phyloP scores from a whole-genome alignment of 1,140 invertebrate species.

The Nasonia longicornis region DNA sequence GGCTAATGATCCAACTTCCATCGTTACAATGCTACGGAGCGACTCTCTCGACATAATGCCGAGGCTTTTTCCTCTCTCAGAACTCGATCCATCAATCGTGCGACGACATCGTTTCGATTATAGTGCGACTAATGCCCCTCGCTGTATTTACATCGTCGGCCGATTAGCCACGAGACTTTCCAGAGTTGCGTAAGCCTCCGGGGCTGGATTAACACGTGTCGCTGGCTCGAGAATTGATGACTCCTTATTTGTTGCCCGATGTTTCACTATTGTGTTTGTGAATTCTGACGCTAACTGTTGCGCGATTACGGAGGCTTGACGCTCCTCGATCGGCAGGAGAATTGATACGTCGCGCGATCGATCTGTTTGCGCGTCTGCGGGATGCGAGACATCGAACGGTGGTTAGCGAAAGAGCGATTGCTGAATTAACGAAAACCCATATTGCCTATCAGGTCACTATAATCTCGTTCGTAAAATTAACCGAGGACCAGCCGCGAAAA shows the following conservation, averaged over 20 bases:
- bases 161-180: background rate
- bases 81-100: constrained; percentile 24
- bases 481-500: background rate
- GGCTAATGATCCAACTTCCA: constrained; percentile 8
- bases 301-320: background rate
- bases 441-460: too few relatives aligned
- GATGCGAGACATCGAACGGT: too few relatives aligned
- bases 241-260: background rate
- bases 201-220: constrained; percentile 10
- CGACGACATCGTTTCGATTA: constrained; percentile 17
- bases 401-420: too few relatives aligned
- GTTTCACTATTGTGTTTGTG: background rate
- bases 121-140: constrained; percentile 12
- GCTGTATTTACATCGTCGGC: constrained; percentile 1
- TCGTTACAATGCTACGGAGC: background rate
- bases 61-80: background rate
- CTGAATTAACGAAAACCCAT: too few relatives aligned
- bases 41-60: background rate
- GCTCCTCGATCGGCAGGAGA: background rate
- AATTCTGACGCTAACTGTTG: background rate
- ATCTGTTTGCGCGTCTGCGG: too few relatives aligned
- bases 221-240: constrained; percentile 14
- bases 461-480: too few relatives aligned
- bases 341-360: too few relatives aligned
- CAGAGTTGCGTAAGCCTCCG: background rate